A percentile compares a stretch with the other conserved stretches of the same genome.
Conservation (phyloP, 1,140 invertebrate species). For the Atta colombica region DNA sequence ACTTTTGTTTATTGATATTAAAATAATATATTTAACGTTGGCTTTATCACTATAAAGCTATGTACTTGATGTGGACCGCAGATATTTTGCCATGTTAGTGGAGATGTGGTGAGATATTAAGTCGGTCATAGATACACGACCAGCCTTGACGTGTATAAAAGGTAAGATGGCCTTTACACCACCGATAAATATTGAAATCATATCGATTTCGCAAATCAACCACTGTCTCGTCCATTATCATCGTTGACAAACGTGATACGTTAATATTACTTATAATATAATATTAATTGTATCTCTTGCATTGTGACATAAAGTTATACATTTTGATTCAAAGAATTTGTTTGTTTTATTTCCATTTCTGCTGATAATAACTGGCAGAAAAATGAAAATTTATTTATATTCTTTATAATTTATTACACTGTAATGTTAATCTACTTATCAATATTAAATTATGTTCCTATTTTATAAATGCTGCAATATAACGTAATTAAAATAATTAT, state of each 20-base stretch:
- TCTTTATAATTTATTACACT: background rate
- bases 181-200: conserved; percentile 51
- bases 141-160: conserved; percentile 38
- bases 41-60: background rate
- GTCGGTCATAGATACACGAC: conserved; percentile 41
- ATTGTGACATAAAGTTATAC: background rate
- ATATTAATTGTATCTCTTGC: background rate
- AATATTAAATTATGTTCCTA: background rate
- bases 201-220: conserved; percentile 26
- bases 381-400: background rate
- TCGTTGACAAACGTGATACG: conserved; percentile 27
- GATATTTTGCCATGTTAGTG: background rate
- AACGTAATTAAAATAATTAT: background rate
- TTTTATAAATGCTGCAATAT: background rate
- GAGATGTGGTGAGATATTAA: conserved; percentile 38
- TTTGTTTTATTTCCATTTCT: conserved; percentile 2
- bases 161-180: conserved; percentile 34
- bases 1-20: background rate
- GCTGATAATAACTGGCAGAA: background rate
- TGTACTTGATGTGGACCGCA: conserved; percentile 3
- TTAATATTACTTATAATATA: background rate
- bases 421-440: background rate
- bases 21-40: background rate
- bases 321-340: background rate
- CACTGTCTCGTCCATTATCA: background rate